Percentiles rank a stretch among this genome's conserved stretches.
Evolutionary conservation across 2,888 invertebrate species (phyloP).

Genomic region (Leptinotarsa rubiginosa): DNA sequence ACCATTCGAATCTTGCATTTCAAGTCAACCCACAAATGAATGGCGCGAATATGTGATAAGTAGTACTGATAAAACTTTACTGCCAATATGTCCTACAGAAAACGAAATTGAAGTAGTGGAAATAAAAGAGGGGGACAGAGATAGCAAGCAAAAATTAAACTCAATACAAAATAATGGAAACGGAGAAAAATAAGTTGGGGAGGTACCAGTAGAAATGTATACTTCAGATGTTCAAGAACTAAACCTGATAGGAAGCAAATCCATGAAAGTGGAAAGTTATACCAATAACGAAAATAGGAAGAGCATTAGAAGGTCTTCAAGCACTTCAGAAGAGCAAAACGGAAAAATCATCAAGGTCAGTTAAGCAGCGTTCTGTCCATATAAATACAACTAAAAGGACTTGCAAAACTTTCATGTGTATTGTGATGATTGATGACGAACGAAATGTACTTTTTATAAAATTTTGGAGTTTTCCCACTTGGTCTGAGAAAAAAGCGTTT

Average conservation of each 20-base stretch:
- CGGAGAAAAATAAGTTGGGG: conserved; percentile 7
- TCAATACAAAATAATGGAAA: conserved; percentile 16
- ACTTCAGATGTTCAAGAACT: conserved; percentile 9
- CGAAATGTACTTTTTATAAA: neutral
- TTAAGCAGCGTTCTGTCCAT: neutral
- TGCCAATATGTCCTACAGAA: conserved; percentile 6
- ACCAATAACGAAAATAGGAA: neutral
- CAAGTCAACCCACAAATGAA: neutral
- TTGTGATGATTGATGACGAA: neutral
- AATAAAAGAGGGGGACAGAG: neutral
- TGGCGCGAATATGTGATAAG: conserved; percentile 5
- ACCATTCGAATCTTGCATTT: neutral
- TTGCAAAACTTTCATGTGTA: conserved; percentile 15
- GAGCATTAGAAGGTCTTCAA: neutral
- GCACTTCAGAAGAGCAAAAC: neutral
- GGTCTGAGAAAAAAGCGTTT: conserved; percentile 18
- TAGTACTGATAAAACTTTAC: conserved; percentile 17
- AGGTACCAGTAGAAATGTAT: conserved; percentile 13
- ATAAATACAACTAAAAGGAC: neutral
- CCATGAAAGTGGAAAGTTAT: conserved; percentile 2
- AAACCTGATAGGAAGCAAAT: conserved; percentile 5
- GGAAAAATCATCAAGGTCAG: conserved; percentile 14
- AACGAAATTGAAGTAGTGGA: conserved; percentile 18
- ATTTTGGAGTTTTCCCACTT: neutral
- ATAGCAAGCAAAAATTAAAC: neutral